phyloP scores from a whole-genome alignment of 2,113 vertebrate species.

The Salvelinus sp. region DNA sequence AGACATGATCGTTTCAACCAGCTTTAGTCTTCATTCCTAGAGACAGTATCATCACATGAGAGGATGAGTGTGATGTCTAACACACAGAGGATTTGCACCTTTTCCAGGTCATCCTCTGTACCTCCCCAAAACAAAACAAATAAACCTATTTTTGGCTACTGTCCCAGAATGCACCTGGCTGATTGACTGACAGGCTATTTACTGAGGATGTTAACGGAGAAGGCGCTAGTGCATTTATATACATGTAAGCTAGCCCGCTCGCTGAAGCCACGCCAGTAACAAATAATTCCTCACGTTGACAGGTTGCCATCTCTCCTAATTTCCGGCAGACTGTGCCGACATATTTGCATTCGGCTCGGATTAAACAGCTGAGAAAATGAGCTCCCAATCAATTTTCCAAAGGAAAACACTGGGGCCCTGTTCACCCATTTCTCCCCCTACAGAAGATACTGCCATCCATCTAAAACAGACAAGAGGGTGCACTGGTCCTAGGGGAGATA shows the following conservation, averaged over 20 bases:
- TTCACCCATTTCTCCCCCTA: conserved; percentile 23
- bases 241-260: conserved; percentile 38
- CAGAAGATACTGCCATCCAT: conserved; percentile 34
- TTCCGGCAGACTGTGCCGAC: conserved; percentile 34
- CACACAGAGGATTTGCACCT: neutral
- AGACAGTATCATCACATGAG: neutral
- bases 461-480: conserved; percentile 24
- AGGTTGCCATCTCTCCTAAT: conserved; percentile 49
- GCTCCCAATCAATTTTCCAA: conserved; percentile 46
- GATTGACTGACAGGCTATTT: conserved; percentile 17
- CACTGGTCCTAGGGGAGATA: conserved; percentile 10
- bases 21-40: neutral
- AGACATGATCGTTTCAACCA: neutral
- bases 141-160: neutral
- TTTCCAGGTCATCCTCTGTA: neutral
- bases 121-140: neutral
- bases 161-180: neutral
- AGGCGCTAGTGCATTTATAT: conserved; percentile 11
- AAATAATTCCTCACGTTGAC: conserved; percentile 51
- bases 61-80: neutral
- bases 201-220: conserved; percentile 12
- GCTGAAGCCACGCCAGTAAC: conserved; percentile 27
- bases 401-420: conserved; percentile 42
- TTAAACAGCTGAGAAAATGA: conserved; percentile 48
- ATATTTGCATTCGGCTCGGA: conserved; percentile 47